phyloP scores from a whole-genome alignment of 2,888 invertebrate genomes.

The Laspeyria flexula region DNA sequence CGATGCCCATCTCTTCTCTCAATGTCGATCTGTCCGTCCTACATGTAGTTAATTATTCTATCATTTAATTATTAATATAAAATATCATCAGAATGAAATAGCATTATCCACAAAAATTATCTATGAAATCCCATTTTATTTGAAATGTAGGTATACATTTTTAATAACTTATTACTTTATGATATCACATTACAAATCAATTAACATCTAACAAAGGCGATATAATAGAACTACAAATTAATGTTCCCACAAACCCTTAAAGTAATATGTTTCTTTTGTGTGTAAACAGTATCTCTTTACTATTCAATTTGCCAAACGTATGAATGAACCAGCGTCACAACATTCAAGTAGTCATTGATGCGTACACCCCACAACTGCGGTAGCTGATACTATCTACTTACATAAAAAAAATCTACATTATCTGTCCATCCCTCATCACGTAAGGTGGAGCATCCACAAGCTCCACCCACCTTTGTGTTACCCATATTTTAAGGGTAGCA shows the following conservation, averaged over 20 bases:
- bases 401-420: constrained; percentile 13
- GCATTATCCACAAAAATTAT: too few relatives aligned
- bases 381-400: constrained; percentile 62
- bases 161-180: constrained; percentile 36
- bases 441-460: constrained; percentile 56
- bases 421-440: constrained; percentile 25
- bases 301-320: constrained; percentile 67
- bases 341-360: constrained; percentile 70
- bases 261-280: constrained; percentile 83
- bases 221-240: constrained; percentile 78
- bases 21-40: too few relatives aligned
- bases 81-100: too few relatives aligned
- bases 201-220: constrained; percentile 53
- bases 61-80: too few relatives aligned
- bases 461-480: constrained; percentile 49
- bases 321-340: constrained; percentile 81
- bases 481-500: constrained; percentile 48
- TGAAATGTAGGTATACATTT: neutral
- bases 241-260: constrained; percentile 84
- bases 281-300: constrained; percentile 80
- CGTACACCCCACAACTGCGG: constrained; percentile 65
- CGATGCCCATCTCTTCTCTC: too few relatives aligned
- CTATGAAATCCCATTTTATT: too few relatives aligned
- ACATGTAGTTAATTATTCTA: too few relatives aligned
- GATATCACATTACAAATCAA: constrained; percentile 54